Base-by-base conservation (phyloP, 2,888 invertebrate species). In the Capitulum mitella region DNA sequence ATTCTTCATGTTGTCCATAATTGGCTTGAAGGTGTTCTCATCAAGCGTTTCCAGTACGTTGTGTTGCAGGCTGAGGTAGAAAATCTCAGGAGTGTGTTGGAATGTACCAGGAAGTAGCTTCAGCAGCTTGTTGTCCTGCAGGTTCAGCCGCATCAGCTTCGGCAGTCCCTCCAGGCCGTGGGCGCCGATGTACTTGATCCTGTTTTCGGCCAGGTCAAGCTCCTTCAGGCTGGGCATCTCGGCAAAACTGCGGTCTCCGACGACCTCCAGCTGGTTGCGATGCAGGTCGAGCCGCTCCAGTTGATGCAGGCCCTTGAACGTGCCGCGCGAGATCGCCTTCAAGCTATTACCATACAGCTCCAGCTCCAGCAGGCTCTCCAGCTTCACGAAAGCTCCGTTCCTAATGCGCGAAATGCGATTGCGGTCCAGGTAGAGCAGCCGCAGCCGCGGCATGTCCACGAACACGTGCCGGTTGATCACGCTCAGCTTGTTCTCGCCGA, bases 161-260 rank as follows among this genome's bases (percentile, higher is more conserved):
- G 90, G 90, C 84, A 94, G 86, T 0, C 93, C 93, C 81, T 91
- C 90, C 83, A 94, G 90, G 34, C 93, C 93, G 80, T 91, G 89
- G 83, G 92, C 91, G 22, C 92, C 91, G 83, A 94, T 91, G 84
- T 90, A 90, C 86, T 91, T 87, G 78, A 88, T 85, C 80, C 85
- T 85, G 84, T 88, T 88, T 81, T 85, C 85, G 77, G 87, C 87
- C 84, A 90, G 89, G 83, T 91, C 91, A 83, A 93, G 86, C 84
- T 92, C 92, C 79, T 89, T 89, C 58, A 93, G 86, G 83, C 91
- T 90, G 87, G 92, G 91, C 85, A 93, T 87, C 84, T 93, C 93
- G 1, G 91, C 90, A 85, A 94, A 94, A 58, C 91, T 92, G 81
- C 91, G 90, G 83, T 93, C 92, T 5, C 92, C 92, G 83, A 94